Conservation (phyloP, 2,797 vertebrate species). For the Sciurus carolinensis region DNA sequence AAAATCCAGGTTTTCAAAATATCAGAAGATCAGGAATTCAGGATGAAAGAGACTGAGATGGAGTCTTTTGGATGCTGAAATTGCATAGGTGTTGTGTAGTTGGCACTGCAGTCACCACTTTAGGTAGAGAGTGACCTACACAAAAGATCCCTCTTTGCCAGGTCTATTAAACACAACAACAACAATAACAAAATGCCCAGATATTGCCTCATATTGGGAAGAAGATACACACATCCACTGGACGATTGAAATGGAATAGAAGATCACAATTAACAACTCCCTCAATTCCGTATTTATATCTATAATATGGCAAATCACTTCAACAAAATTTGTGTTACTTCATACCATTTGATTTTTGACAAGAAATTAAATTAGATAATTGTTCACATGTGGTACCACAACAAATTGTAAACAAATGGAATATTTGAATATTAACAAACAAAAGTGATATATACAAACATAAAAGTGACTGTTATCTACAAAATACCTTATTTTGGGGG, state of each 20-base stretch:
- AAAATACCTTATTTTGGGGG: neutral
- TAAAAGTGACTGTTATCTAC: neutral
- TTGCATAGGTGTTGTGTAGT: neutral
- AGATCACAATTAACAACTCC: neutral
- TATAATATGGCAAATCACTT: neutral
- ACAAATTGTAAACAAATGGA: neutral
- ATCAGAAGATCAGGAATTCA: neutral
- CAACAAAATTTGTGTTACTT: neutral
- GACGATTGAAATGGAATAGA: neutral
- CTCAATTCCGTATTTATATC: neutral
- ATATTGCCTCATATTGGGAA: neutral
- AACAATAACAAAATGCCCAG: neutral
- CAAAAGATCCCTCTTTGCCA: neutral
- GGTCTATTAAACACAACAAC: neutral
- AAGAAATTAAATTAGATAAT: neutral
- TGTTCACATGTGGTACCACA: neutral
- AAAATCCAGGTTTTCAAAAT: neutral
- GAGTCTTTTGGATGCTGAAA: neutral
- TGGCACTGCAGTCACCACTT: neutral
- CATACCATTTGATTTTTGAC: neutral
- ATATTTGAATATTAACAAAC: constrained; percentile 6
- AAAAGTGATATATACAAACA: neutral
- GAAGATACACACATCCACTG: neutral
- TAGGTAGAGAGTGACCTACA: neutral
- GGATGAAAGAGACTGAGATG: neutral